Evolutionary conservation across 2,797 vertebrate genomes (phyloP).

Genomic region (Sparus aurata): DNA sequence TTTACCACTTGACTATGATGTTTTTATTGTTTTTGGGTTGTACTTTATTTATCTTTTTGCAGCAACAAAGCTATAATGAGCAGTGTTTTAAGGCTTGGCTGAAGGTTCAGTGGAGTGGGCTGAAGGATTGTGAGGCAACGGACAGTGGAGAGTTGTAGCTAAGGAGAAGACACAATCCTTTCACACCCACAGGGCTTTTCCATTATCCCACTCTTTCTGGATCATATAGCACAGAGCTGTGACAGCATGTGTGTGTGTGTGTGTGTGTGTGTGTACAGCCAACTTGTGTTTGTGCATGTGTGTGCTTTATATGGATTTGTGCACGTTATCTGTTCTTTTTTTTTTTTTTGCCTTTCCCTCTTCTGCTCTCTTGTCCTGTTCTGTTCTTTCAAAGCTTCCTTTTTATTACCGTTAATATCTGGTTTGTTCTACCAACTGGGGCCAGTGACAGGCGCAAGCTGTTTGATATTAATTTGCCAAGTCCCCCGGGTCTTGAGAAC

Average conservation of each 20-base stretch:
- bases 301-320: constrained; percentile 31
- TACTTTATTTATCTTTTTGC: background rate
- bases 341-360: background rate
- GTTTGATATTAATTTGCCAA: constrained; percentile 73
- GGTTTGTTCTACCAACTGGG: constrained; percentile 62
- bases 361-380: constrained; percentile 11
- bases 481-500: constrained; percentile 53
- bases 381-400: constrained; percentile 37
- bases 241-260: background rate
- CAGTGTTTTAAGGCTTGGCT: constrained; percentile 61
- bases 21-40: constrained; percentile 1
- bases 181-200: constrained; percentile 75
- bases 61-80: constrained; percentile 52
- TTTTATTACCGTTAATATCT: constrained; percentile 66
- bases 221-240: constrained; percentile 76
- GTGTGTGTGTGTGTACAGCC: constrained; percentile 32
- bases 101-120: constrained; percentile 59
- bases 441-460: constrained; percentile 45
- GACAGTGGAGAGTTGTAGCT: constrained; percentile 78
- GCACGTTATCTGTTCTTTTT: constrained; percentile 37
- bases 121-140: constrained; percentile 72
- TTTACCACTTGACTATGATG: constrained; percentile 3
- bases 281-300: constrained; percentile 38
- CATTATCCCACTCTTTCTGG: constrained; percentile 80
- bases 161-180: constrained; percentile 75